Percentiles rank a stretch among this genome's conserved stretches.
phyloP scores from a whole-genome alignment of 2,113 vertebrate species.

The Tachysurus fulvidraco region DNA sequence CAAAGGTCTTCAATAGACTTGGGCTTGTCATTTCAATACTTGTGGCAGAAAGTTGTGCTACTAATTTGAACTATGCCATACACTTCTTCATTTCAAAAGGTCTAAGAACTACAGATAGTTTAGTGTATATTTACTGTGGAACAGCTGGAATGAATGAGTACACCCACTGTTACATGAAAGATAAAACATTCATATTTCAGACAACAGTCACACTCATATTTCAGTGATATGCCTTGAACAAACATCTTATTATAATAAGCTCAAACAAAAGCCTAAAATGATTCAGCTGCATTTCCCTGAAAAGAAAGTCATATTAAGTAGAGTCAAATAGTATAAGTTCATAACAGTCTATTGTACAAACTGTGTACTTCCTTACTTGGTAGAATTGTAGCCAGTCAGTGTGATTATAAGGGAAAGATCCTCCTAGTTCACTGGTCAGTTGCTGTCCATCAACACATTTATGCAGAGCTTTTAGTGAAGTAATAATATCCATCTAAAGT shows the following conservation, averaged over 20 bases:
- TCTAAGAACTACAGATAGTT: not conserved
- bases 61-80: not conserved
- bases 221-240: not conserved
- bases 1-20: too few relatives aligned
- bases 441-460: slow-evolving; percentile 83
- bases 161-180: not conserved
- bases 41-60: not conserved
- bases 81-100: not conserved
- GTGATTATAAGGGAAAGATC: slow-evolving; percentile 84
- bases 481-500: slow-evolving; percentile 83
- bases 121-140: not conserved
- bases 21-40: too few relatives aligned
- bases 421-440: slow-evolving; percentile 81
- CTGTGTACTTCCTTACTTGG: slow-evolving; percentile 72
- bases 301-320: not conserved
- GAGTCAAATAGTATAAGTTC: not conserved
- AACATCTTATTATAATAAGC: not conserved
- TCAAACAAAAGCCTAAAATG: not conserved
- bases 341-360: too few relatives aligned
- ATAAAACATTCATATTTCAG: not conserved
- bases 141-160: not conserved
- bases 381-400: slow-evolving; percentile 90
- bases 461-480: slow-evolving; percentile 80
- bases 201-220: too few relatives aligned
- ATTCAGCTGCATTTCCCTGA: not conserved